Conservation (phyloP, 1,140 invertebrate species). For the Saccostrea cuccullata region DNA sequence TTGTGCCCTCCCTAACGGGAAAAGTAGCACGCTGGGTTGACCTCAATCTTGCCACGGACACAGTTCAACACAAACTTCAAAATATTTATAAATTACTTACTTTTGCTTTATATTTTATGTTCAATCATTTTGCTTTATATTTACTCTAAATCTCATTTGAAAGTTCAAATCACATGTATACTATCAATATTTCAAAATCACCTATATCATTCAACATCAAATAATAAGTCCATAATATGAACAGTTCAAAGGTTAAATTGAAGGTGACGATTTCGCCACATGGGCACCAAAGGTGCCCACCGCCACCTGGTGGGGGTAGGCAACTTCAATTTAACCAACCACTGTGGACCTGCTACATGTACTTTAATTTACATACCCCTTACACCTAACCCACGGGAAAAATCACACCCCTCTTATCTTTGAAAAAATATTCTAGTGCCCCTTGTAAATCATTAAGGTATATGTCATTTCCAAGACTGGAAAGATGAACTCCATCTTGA, state of each 20-base stretch:
- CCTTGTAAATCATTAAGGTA: background rate
- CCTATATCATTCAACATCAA: background rate
- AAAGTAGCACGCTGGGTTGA: constrained; percentile 9
- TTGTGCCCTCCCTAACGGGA: background rate
- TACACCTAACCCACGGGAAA: background rate
- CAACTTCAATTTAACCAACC: background rate
- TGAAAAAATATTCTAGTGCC: too few species aligned
- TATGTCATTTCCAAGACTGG: constrained; percentile 17
- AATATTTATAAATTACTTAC: background rate
- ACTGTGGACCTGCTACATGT: background rate
- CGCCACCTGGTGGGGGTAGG: background rate
- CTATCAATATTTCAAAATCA: too few species aligned
- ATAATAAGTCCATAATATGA: background rate
- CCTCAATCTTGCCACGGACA: background rate
- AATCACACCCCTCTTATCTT: background rate
- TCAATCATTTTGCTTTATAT: too few species aligned
- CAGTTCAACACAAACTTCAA: background rate
- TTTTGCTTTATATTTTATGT: background rate
- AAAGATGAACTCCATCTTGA: constrained; percentile 17
- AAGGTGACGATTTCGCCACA: background rate
- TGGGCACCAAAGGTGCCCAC: background rate
- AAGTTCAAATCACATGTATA: too few species aligned
- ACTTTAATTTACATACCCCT: background rate
- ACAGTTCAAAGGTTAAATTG: background rate
- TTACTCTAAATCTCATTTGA: too few species aligned